Evolutionary conservation across 2,113 vertebrate species (phyloP), one percentile per base, ranked within the genome.

Genomic region (Noturus placidus): DNA sequence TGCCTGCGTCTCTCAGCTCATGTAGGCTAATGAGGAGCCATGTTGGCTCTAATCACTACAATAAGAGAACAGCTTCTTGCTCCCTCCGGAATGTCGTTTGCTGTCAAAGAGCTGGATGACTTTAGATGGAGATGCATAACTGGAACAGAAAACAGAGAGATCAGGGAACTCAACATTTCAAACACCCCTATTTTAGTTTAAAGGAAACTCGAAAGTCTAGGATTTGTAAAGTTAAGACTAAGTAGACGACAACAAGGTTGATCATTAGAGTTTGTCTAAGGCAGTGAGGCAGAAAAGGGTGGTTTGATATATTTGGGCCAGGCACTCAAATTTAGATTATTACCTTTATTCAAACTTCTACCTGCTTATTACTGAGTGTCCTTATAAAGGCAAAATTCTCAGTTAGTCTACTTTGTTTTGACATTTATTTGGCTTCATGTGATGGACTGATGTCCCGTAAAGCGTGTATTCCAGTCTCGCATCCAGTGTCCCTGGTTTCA

Each of bases 21-120:
- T 96, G 96, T 96, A 95, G 96, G 92, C 96, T 97, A 97, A 97
- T 97, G 96, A 98, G 95, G 93, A 94, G 92, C 92, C 88, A 92
- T 95, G 96, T 95, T 95, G 93, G 92, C 93, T 95, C 94, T 95
- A 95, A 96, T 95, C 93, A 95, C 91, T 95, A 93, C 92, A 90
- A 87, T 89, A 87, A 89, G 89, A 89, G 76, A 88, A 85, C 79
- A 90, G 82, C 63, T 84, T 67, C 82, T 67, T 15, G 63, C 79
- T 82, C 89, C 88, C 89, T 78, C 82, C 85, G 86, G 87, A 85
- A 87, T 87, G 59, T n/a, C 35, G 77, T 85, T 85, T 87, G 77
- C 87, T 87, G 87, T 90, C 89, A 89, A 72, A 85, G 77, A 33
- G 50, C 87, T 56, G 77, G 65, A 87, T 87, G 72, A 57, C 81